Evolutionary conservation across 53 echinoderm and acorn worm genomes (phyloP).

Genomic region (Arbacia lixula): DNA sequence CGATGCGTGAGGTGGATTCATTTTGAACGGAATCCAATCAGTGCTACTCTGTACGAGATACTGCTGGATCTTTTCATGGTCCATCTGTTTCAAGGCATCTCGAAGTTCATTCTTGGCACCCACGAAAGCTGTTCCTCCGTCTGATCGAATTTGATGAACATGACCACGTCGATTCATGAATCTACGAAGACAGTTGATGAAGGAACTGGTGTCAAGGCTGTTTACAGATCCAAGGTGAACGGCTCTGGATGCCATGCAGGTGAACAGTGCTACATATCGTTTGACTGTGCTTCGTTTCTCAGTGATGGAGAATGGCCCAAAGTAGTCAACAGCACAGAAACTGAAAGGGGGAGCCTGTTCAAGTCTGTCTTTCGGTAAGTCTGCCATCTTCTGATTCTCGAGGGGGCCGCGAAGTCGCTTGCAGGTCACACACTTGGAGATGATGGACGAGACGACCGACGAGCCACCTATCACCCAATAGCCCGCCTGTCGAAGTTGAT

Average conservation of each 20-base stretch:
- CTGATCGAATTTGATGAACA: slow-evolving; percentile 67
- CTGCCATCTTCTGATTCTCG: slow-evolving; percentile 68
- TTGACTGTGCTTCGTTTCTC: slow-evolving; percentile 67
- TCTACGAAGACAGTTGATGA: slow-evolving; percentile 68
- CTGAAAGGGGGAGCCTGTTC: slow-evolving; percentile 65
- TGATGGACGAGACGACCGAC: slow-evolving; percentile 50
- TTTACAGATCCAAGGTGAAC: slow-evolving; percentile 63
- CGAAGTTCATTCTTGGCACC: slow-evolving; percentile 57
- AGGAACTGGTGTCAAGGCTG: slow-evolving; percentile 52
- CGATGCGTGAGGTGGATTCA: slow-evolving; percentile 56
- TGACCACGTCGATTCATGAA: slow-evolving; percentile 68
- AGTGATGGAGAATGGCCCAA: slow-evolving; percentile 65
- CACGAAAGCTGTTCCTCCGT: slow-evolving; percentile 69
- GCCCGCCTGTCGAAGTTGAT: slow-evolving; percentile 58
- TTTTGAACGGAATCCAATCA: slow-evolving; percentile 61
- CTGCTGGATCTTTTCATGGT: slow-evolving; percentile 40
- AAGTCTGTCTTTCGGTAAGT: slow-evolving; percentile 63
- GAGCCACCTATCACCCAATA: slow-evolving; percentile 68
- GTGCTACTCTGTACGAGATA: slow-evolving; percentile 36
- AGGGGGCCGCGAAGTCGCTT: slow-evolving; percentile 35
- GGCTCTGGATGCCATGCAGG: slow-evolving; percentile 71
- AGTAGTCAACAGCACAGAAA: slow-evolving; percentile 72
- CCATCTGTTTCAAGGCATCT: slow-evolving; percentile 31
- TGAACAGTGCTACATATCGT: slow-evolving; percentile 65
- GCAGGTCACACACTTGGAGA: slow-evolving; percentile 64